A percentile compares a stretch with the other conserved stretches of the same genome.
phyloP scores from a whole-genome alignment of 2,113 vertebrate genomes.

The Pheucticus melanocephalus region DNA sequence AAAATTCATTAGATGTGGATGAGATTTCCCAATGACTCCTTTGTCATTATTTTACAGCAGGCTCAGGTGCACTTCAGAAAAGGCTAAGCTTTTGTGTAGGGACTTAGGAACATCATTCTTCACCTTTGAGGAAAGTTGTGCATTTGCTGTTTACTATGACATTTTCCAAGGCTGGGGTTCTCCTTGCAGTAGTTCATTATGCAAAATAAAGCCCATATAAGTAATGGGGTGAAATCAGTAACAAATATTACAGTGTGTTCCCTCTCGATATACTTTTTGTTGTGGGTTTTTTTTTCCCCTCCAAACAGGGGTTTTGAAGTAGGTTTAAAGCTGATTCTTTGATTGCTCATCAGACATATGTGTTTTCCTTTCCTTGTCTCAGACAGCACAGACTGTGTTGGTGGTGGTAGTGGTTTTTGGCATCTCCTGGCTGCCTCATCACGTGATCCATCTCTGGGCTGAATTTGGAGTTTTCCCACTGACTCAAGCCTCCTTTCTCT shows the following conservation, averaged over 20 bases:
- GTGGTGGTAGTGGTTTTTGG: slow-evolving; percentile 98
- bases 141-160: neutral
- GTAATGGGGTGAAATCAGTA: neutral
- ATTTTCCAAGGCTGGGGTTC: neutral
- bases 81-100: neutral
- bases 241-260: neutral
- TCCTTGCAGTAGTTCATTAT: neutral
- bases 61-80: neutral
- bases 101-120: neutral
- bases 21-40: neutral
- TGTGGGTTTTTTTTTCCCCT: no score
- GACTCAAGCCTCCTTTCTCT: slow-evolving; percentile 90
- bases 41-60: neutral
- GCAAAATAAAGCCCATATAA: neutral
- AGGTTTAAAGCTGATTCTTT: neutral
- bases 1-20: neutral
- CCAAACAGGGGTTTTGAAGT: neutral
- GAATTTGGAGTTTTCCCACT: slow-evolving; percentile 94
- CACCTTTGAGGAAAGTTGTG: neutral
- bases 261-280: neutral
- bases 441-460: slow-evolving; percentile 91
- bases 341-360: slow-evolving; percentile 26
- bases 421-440: slow-evolving; percentile 95
- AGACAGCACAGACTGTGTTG: slow-evolving; percentile 96
- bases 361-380: slow-evolving; percentile 38